Evolutionary conservation across 2,888 invertebrate species (phyloP).

Genomic region (Eulithis testata): DNA sequence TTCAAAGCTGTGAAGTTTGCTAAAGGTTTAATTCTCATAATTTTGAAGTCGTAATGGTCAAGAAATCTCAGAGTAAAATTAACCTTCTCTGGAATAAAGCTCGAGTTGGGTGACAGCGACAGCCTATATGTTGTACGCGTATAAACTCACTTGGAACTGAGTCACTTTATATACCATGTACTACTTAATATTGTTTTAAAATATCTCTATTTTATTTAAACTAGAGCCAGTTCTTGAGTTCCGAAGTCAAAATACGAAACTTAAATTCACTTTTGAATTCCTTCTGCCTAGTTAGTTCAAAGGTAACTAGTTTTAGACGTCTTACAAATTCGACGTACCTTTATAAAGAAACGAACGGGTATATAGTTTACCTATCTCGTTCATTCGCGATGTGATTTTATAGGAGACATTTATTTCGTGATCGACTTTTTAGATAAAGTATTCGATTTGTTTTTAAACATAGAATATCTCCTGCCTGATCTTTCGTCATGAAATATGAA

Average conservation of each 20-base stretch:
- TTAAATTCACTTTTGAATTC: constrained; percentile 32
- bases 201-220: constrained; percentile 9
- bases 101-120: no score
- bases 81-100: not conserved
- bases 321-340: constrained; percentile 20
- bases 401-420: constrained; percentile 2
- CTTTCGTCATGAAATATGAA: no score
- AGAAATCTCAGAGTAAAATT: not conserved
- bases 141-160: no score
- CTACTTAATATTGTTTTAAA: not conserved
- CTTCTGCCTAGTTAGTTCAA: constrained; percentile 27
- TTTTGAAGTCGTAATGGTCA: not conserved
- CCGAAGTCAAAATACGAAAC: constrained; percentile 20
- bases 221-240: constrained; percentile 11
- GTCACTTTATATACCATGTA: no score
- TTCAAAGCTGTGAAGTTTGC: not conserved
- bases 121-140: no score
- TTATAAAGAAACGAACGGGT: constrained; percentile 10
- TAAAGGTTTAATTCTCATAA: not conserved
- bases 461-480: no score
- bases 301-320: constrained; percentile 27
- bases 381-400: not conserved
- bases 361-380: constrained; percentile 1
- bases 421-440: not conserved
- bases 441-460: no score